Percentiles rank a stretch among this genome's conserved stretches.
phyloP scores from a whole-genome alignment of 35 echinoderm and acorn worm species.

The Holothuria glaberrima region DNA sequence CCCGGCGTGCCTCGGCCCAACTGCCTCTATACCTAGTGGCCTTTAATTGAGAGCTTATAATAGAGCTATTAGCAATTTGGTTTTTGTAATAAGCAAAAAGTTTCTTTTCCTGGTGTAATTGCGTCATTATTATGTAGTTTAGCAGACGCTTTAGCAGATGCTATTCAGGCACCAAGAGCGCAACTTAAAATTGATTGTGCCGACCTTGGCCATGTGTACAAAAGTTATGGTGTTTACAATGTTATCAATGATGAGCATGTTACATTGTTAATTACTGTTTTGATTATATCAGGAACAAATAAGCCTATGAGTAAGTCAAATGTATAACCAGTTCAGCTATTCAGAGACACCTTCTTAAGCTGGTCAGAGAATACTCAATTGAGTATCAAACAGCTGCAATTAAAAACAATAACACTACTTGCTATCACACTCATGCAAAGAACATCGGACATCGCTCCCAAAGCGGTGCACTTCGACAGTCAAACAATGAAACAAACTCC shows the following conservation, averaged over 20 bases:
- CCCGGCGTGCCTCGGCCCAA: constrained; percentile 30
- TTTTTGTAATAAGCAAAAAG: constrained; percentile 15
- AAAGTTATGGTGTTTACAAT: constrained; percentile 4
- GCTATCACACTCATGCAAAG: neutral
- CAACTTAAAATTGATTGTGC: neutral
- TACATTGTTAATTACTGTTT: constrained; percentile 1
- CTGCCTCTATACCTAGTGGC: constrained; percentile 32
- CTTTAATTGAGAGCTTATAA: constrained; percentile 49
- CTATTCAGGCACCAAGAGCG: neutral
- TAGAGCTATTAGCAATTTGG: neutral
- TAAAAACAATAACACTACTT: constrained; percentile 52
- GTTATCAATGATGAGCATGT: constrained; percentile 18
- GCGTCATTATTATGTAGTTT: constrained; percentile 3
- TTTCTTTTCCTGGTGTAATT: constrained; percentile 14
- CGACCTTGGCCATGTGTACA: constrained; percentile 10
- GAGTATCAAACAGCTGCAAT: constrained; percentile 52
- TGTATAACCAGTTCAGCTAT: constrained; percentile 48
- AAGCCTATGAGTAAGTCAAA: constrained; percentile 50
- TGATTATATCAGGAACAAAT: constrained; percentile 41
- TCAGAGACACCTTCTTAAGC: neutral
- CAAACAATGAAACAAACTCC: neutral
- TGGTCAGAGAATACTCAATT: constrained; percentile 33
- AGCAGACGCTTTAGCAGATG: too few relatives aligned
- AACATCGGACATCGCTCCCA: constrained; percentile 60
- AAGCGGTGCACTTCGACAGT: constrained; percentile 49